phyloP scores from a whole-genome alignment of 2,113 vertebrate species.

The Cryptomyrus ogoouensis region DNA sequence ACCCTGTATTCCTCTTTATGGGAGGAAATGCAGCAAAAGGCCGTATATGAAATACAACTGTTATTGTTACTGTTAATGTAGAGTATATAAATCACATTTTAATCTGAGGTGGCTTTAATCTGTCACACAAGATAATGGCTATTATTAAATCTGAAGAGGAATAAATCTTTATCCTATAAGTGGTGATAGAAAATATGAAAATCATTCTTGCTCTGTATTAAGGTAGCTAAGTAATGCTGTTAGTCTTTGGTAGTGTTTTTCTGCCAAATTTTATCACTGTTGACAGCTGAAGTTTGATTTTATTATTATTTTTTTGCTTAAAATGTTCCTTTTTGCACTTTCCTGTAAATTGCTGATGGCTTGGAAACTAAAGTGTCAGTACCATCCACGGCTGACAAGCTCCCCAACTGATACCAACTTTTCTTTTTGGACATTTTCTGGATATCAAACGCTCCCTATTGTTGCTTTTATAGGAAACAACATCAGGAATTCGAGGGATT shows the following conservation, averaged over 20 bases:
- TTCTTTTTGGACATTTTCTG: not conserved
- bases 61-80: not conserved
- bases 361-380: not conserved
- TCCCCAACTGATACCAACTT: not conserved
- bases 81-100: not conserved
- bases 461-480: not conserved
- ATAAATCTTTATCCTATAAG: not conserved
- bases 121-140: not conserved
- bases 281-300: not conserved
- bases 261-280: not conserved
- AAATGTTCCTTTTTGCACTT: not conserved
- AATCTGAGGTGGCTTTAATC: not conserved
- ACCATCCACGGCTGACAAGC: not conserved
- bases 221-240: not conserved
- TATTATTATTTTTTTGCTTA: not conserved
- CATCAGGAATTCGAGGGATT: not conserved
- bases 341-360: slow-evolving; percentile 1
- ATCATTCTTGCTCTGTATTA: not conserved
- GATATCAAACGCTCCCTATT: not conserved
- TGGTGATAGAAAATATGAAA: not conserved
- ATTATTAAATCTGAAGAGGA: not conserved
- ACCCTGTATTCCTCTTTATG: not conserved
- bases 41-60: not conserved
- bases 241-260: not conserved
- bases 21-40: not conserved